Percentiles rank a stretch among this genome's conserved stretches.
Evolutionary conservation across 2,888 invertebrate species (phyloP).

Genomic region (Polyploca ridens): DNA sequence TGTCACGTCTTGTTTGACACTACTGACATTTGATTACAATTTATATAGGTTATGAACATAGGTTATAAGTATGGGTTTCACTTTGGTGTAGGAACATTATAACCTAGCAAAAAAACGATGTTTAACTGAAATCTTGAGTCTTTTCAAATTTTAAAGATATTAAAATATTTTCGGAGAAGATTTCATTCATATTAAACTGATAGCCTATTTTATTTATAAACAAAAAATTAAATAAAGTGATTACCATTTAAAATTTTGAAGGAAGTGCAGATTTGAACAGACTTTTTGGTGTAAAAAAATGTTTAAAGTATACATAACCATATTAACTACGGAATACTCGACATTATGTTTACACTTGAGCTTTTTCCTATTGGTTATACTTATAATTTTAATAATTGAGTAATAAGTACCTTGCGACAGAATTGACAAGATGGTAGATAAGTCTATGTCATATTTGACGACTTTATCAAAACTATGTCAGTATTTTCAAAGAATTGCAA

Average conservation of each 20-base stretch:
- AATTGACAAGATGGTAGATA: constrained; percentile 26
- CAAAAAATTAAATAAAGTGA: too few species aligned
- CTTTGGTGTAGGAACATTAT: not conserved
- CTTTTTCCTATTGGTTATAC: not conserved
- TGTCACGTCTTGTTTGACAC: constrained; percentile 75
- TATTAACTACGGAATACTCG: too few species aligned
- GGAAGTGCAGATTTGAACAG: too few species aligned
- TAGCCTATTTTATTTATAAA: too few species aligned
- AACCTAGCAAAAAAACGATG: constrained; percentile 2
- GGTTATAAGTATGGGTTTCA: not conserved
- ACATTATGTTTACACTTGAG: not conserved
- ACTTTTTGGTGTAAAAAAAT: too few species aligned
- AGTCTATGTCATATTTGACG: constrained; percentile 33
- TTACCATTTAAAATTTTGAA: too few species aligned
- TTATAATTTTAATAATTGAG: not conserved
- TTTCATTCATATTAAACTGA: too few species aligned
- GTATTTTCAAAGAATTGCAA: constrained; percentile 36
- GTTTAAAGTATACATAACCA: too few species aligned
- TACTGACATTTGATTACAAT: constrained; percentile 53
- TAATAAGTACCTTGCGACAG: constrained; percentile 10
- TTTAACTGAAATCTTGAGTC: too few species aligned
- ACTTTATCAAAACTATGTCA: constrained; percentile 40
- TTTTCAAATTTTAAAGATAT: too few species aligned
- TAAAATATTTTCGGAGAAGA: too few species aligned
- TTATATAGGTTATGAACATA: constrained; percentile 19